phyloP scores from a whole-genome alignment of 2,797 vertebrate species.

The Acridotheres tristis region DNA sequence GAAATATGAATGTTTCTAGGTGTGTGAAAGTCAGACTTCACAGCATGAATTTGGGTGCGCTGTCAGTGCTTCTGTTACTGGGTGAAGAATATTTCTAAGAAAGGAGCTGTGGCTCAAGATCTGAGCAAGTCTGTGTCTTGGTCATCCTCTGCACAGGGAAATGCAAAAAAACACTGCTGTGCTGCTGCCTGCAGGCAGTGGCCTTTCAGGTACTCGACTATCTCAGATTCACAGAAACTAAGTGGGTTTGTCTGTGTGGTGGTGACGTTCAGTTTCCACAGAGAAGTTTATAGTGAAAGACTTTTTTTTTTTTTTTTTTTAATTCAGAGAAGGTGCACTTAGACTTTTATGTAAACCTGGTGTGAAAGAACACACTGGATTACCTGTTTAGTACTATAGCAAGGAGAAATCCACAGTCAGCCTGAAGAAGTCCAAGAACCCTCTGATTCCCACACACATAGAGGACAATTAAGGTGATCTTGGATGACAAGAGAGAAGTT shows the following conservation, averaged over 20 bases:
- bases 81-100: background rate
- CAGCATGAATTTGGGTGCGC: background rate
- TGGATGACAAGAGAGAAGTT: background rate
- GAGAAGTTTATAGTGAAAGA: background rate
- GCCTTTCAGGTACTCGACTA: background rate
- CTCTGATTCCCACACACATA: rapidly evolving
- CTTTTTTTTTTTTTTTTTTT: too few species aligned
- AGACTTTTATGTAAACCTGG: background rate
- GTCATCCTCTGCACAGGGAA: background rate
- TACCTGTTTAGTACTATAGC: background rate
- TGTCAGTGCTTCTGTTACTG: background rate
- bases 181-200: background rate
- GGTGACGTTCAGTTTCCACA: background rate
- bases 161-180: rapidly evolving
- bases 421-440: background rate
- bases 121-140: background rate
- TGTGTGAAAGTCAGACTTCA: background rate
- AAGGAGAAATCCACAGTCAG: background rate
- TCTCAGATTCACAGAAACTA: background rate
- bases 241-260: background rate
- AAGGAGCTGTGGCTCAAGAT: background rate
- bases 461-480: background rate
- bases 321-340: background rate
- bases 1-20: background rate
- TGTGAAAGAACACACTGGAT: background rate